Evolutionary conservation across 2,888 invertebrate genomes (phyloP).

Genomic region (Caenorhabditis imperialis): DNA sequence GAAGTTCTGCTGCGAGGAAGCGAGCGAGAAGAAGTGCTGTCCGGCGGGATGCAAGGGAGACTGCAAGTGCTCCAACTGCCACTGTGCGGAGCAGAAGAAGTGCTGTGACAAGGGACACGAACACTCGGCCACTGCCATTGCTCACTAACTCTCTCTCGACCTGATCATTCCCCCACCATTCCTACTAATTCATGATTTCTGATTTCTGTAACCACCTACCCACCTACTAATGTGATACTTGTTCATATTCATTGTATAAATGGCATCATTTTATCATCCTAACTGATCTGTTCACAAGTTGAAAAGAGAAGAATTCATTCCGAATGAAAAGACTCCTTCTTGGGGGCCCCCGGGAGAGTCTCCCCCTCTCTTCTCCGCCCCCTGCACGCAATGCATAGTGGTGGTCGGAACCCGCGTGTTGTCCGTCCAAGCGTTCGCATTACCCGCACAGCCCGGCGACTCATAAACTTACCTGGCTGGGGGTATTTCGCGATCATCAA

Average conservation of each 20-base stretch:
- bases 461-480: slow-evolving; percentile 84
- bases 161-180: too few species aligned
- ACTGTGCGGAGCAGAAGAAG: slow-evolving; percentile 32
- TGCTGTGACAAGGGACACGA: slow-evolving; percentile 23
- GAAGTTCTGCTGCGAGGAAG: slow-evolving; percentile 41
- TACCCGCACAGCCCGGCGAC: not conserved
- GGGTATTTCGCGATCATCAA: slow-evolving; percentile 85
- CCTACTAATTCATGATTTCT: not conserved
- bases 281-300: too few species aligned
- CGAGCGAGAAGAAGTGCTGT: slow-evolving; percentile 44
- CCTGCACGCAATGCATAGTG: too few species aligned
- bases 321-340: slow-evolving; percentile 85
- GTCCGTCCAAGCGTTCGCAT: not conserved
- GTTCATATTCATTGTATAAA: too few species aligned
- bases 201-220: too few species aligned
- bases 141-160: slow-evolving; percentile 15
- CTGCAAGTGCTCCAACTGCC: slow-evolving; percentile 38
- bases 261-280: too few species aligned
- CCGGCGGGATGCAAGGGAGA: slow-evolving; percentile 39
- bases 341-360: slow-evolving; percentile 81
- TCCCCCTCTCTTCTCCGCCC: not conserved
- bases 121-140: slow-evolving; percentile 25
- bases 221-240: too few species aligned
- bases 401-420: slow-evolving; percentile 10
- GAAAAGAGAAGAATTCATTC: too few species aligned